Base-by-base conservation (phyloP, 2,888 invertebrate genomes). In the Diaprepes abbreviatus region DNA sequence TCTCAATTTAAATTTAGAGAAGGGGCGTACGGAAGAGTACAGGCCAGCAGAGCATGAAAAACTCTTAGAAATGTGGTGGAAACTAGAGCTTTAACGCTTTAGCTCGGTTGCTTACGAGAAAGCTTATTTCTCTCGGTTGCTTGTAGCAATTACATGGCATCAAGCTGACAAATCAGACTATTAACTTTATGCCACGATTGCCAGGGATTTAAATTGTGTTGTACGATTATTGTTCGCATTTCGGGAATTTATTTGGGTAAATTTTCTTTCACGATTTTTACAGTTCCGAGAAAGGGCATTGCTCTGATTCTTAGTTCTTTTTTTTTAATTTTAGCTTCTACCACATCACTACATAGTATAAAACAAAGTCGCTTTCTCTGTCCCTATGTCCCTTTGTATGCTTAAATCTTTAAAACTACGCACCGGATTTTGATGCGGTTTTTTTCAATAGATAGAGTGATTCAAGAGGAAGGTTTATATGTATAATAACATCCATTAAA, bases 81-180 rank as follows among this genome's bases (percentile, higher is more conserved):
- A 66, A 66, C 66, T 58, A 66, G 66, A 57, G 66, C 66, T 66
- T 66, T 66, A 38, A 31, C 66, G 66, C 58, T 66, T 66, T 66
- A 66, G 50, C 57, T 66, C 45, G 66, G 50, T 66, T 66, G 58
- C 66, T 66, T 58, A 66, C 66, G 57, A 66, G 48, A 57, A 66
- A 57, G 57, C 66, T 66, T 66, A 66, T 66, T 66, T 50, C 66
- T 58, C 66, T 43, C 58, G 50, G 66, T 66, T 66, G 66, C 66
- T 66, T 38, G 66, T 66, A 50, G 50, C 60, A 67, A 67, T 67
- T 67, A 60, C 43, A 45, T 35, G 62, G 54, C 60, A 67, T 67
- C 67, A 54, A 62, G 67, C 60, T 67, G 67, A 67, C 67, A 67
- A 67, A 67, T 67, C 60, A 45, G 67, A 60, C 60, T 55, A 67